Percentiles rank a stretch among this genome's conserved stretches.
phyloP scores from a whole-genome alignment of 2,797 vertebrate genomes.

The Sebastolobus alascanus region DNA sequence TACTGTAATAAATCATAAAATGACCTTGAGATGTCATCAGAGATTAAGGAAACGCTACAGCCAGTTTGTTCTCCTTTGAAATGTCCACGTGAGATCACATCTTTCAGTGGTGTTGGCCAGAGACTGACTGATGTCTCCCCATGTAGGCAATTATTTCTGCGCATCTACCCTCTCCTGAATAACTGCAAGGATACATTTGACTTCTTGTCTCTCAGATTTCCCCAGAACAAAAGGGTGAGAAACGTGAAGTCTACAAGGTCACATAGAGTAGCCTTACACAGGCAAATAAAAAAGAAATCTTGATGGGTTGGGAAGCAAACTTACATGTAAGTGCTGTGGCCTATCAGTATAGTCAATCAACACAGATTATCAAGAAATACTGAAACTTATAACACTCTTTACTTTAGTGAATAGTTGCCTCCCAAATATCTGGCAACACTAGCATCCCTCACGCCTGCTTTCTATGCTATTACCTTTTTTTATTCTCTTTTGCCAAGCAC shows the following conservation, averaged over 20 bases:
- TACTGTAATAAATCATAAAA: no score
- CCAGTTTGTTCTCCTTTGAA: no score
- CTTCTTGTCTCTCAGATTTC: not conserved
- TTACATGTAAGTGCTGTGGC: not conserved
- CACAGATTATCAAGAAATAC: not conserved
- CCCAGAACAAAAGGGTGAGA: not conserved
- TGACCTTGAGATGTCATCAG: no score
- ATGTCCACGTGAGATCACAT: not conserved
- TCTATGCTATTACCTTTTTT: not conserved
- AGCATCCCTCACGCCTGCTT: no score
- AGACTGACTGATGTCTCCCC: conserved; percentile 13
- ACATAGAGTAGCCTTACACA: not conserved
- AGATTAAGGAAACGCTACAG: no score
- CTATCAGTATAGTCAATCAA: not conserved
- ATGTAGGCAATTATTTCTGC: conserved; percentile 1
- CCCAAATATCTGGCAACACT: no score
- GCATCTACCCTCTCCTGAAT: not conserved
- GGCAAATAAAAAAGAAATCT: not conserved
- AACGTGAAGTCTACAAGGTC: not conserved
- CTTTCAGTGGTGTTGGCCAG: conserved; percentile 7
- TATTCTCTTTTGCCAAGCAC: not conserved
- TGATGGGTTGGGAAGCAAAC: not conserved
- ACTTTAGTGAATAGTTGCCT: not conserved
- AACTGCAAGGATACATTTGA: not conserved
- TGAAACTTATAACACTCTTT: not conserved